These are phyloP conservation scores for Beroe ovata DNA, from an alignment of 37 sponge, comb jelly and placozoan species.

Conservation along the genomic window DNA sequence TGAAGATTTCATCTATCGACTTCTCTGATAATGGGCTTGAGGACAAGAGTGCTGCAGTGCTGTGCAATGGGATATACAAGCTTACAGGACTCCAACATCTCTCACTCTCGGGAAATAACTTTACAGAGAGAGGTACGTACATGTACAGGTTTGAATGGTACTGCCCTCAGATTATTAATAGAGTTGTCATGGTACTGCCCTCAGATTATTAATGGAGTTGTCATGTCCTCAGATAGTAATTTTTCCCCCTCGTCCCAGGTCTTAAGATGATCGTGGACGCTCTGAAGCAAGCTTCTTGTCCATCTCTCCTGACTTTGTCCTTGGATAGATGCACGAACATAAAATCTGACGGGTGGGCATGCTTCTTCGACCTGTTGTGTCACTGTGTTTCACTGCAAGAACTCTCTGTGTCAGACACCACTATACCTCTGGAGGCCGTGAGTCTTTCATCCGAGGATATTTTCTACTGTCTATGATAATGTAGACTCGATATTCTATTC, in stretches of 20 bases:
- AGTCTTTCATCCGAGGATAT: too few relatives aligned
- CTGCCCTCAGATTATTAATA: too few relatives aligned
- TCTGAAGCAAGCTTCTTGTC: conserved; percentile 9
- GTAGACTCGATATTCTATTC: too few relatives aligned
- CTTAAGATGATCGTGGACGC: conserved; percentile 2
- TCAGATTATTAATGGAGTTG: too few relatives aligned
- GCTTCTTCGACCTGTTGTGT: conserved; percentile 22
- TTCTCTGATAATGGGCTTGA: conserved; percentile 44
- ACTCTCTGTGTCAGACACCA: background rate
- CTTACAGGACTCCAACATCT: background rate
- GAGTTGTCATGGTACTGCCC: too few relatives aligned
- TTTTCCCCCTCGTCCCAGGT: too few relatives aligned
- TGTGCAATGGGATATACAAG: conserved; percentile 10
- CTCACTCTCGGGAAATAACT: background rate
- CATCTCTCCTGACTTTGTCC: background rate
- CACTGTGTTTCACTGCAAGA: conserved; percentile 11
- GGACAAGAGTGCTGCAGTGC: background rate
- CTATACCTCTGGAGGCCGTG: conserved; percentile 42
- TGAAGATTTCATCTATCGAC: conserved; percentile 17
- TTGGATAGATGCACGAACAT: conserved; percentile 33
- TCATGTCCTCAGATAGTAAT: too few relatives aligned
- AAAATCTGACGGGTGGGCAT: conserved; percentile 37
- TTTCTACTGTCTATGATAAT: too few relatives aligned
- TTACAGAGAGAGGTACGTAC: conserved; percentile 31
- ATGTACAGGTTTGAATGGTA: too few relatives aligned